These are phyloP conservation scores for Xiphorhynchus erythropygius DNA, from an alignment of 2,797 vertebrate genomes.

Conservation along the genomic window DNA sequence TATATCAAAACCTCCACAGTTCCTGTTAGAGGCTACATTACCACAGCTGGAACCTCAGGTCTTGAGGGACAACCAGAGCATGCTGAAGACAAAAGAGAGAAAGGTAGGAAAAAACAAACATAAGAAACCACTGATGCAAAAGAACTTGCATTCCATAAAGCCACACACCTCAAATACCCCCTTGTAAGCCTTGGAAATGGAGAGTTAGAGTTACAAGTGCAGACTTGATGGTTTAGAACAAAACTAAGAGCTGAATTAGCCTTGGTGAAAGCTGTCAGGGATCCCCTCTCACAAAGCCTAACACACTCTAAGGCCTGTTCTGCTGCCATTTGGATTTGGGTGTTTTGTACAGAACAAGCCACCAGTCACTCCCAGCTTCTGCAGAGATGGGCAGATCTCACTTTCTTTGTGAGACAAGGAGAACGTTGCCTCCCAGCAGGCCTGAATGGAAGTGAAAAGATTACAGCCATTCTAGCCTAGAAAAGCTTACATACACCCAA, in stretches of 20 bases:
- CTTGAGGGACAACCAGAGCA: not conserved
- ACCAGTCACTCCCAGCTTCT: not conserved
- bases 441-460: not conserved
- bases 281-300: not conserved
- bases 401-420: not conserved
- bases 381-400: not conserved
- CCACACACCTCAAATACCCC: not conserved
- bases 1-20: not conserved
- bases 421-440: not conserved
- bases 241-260: not conserved
- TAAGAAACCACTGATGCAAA: not conserved
- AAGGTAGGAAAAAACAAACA: not conserved
- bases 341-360: not conserved
- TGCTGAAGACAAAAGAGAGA: not conserved
- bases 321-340: not conserved
- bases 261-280: not conserved
- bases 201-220: not conserved
- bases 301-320: not conserved
- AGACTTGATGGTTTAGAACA: not conserved
- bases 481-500: not conserved
- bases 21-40: not conserved
- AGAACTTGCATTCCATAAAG: not conserved
- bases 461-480: not conserved
- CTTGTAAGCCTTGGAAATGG: not conserved
- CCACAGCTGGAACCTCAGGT: not conserved